These are phyloP conservation scores for Clostera curtula DNA, from an alignment of 2,888 invertebrate species.

Conservation along the genomic window DNA sequence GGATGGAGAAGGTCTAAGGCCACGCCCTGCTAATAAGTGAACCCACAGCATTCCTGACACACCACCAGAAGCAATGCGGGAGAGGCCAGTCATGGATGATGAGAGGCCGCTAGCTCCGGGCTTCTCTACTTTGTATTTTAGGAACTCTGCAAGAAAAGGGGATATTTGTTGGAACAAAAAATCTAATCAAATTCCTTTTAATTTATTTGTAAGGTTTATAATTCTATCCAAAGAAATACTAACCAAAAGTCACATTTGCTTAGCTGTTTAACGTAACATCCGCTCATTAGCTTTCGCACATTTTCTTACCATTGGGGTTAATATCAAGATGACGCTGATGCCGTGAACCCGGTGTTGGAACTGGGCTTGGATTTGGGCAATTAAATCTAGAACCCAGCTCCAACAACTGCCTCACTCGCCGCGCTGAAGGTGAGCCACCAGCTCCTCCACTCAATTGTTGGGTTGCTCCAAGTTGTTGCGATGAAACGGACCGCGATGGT, in stretches of 20 bases:
- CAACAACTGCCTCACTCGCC: slow-evolving; percentile 86
- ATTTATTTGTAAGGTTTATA: no score
- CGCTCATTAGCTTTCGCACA: no score
- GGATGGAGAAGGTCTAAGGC: slow-evolving; percentile 82
- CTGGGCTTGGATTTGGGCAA: slow-evolving; percentile 81
- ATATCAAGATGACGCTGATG: slow-evolving; percentile 89
- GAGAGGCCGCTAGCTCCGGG: slow-evolving; percentile 73
- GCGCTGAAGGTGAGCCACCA: slow-evolving; percentile 81
- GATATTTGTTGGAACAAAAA: no score
- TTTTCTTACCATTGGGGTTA: slow-evolving; percentile 86
- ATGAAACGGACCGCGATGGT: slow-evolving; percentile 84
- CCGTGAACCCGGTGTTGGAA: slow-evolving; percentile 85
- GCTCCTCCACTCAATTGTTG: slow-evolving; percentile 24
- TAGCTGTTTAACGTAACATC: no score
- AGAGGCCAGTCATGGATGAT: slow-evolving; percentile 72
- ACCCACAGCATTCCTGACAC: slow-evolving; percentile 94
- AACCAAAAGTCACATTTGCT: no score
- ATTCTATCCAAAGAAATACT: no score
- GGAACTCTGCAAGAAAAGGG: slow-evolving; percentile 83
- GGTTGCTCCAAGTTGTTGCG: slow-evolving; percentile 79
- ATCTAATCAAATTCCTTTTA: no score
- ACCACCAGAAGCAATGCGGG: slow-evolving; percentile 64
- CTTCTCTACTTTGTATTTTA: slow-evolving; percentile 93
- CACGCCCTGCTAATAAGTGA: slow-evolving; percentile 90
- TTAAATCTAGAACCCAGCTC: slow-evolving; percentile 78